A percentile compares a stretch with the other conserved stretches of the same genome.
phyloP scores from a whole-genome alignment of 2,797 vertebrate species.

The Furcifer pardalis region DNA sequence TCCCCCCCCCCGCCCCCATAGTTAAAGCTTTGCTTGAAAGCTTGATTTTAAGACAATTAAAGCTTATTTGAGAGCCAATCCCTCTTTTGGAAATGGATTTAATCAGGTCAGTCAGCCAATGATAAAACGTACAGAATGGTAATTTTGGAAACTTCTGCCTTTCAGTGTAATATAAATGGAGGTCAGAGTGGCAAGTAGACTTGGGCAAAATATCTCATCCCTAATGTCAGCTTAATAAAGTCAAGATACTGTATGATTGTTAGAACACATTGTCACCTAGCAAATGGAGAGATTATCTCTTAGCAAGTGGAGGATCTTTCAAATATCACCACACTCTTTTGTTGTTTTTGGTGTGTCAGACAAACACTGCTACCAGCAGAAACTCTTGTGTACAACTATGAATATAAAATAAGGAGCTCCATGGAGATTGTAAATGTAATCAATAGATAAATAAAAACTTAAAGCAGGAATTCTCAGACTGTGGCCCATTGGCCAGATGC shows the following conservation, averaged over 20 bases:
- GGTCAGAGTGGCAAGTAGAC: not conserved
- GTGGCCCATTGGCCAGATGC: no score
- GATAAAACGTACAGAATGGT: no score
- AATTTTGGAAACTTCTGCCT: not conserved
- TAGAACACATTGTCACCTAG: not conserved
- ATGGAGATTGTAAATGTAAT: not conserved
- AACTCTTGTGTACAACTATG: no score
- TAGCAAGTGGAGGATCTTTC: not conserved
- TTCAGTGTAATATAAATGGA: not conserved
- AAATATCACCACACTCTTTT: not conserved
- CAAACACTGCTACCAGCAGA: not conserved
- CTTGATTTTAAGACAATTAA: no score
- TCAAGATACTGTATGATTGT: not conserved
- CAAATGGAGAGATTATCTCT: not conserved
- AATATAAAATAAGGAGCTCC: not conserved
- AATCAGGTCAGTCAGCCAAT: no score
- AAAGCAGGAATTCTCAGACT: no score
- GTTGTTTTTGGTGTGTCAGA: not conserved
- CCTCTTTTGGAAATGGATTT: no score
- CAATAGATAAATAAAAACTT: not conserved
- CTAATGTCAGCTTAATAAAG: not conserved
- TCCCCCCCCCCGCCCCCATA: no score
- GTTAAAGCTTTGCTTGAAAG: no score
- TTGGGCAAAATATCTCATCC: not conserved
- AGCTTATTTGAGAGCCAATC: no score